Percentiles rank a stretch among this genome's conserved stretches.
Evolutionary conservation across 1,140 invertebrate genomes (phyloP).

Genomic region (Helicoverpa armigera): DNA sequence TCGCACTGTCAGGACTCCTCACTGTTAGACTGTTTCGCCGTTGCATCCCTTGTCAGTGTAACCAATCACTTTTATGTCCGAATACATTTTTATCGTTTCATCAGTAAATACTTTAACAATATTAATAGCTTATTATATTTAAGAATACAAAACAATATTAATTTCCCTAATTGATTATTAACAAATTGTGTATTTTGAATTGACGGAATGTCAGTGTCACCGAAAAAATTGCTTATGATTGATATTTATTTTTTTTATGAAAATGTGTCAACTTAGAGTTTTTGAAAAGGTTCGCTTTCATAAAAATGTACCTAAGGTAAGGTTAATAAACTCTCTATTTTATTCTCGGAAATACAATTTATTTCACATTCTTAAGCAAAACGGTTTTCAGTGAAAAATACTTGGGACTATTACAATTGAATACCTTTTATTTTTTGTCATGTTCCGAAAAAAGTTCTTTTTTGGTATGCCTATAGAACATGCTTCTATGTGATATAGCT

Average conservation of each 20-base stretch:
- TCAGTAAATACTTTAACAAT: slow-evolving; percentile 21
- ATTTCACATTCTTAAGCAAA: no score
- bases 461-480: no score
- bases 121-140: slow-evolving; percentile 35
- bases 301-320: not conserved
- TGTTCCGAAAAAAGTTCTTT: no score
- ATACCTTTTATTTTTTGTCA: no score
- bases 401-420: no score
- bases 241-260: not conserved
- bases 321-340: not conserved
- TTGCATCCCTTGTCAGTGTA: slow-evolving; percentile 65
- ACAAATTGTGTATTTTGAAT: slow-evolving; percentile 26
- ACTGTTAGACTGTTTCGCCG: slow-evolving; percentile 50
- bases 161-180: slow-evolving; percentile 22
- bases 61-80: slow-evolving; percentile 5
- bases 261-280: not conserved
- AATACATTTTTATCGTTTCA: slow-evolving; percentile 46
- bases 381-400: no score
- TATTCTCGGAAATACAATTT: not conserved
- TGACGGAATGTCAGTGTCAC: slow-evolving; percentile 30
- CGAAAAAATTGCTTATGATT: not conserved
- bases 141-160: slow-evolving; percentile 22
- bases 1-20: slow-evolving; percentile 36
- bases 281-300: not conserved
- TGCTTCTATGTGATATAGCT: no score